These are phyloP conservation scores for Oryctes rhinoceros DNA, from an alignment of 1,140 invertebrate species.

Conservation along the genomic window DNA sequence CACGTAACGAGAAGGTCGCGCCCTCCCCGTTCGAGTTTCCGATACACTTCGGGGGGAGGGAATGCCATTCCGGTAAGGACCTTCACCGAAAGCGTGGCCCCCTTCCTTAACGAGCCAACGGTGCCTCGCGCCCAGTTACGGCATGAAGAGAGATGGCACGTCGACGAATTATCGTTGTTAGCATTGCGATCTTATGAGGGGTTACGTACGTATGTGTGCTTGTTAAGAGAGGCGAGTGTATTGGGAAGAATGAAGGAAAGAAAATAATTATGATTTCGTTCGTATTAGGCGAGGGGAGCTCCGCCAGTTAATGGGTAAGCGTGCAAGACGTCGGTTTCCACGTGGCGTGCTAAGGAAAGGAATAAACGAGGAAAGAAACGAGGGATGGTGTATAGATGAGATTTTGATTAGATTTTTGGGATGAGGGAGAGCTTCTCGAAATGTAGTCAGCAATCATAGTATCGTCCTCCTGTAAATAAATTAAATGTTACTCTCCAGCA, in stretches of 20 bases:
- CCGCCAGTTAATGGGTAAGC: neutral
- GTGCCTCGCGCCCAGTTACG: neutral
- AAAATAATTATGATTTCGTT: slow-evolving; percentile 23
- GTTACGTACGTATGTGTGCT: neutral
- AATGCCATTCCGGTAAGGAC: neutral
- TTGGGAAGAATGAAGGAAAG: neutral
- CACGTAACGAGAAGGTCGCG: slow-evolving; percentile 7
- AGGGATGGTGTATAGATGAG: neutral
- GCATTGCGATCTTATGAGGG: neutral
- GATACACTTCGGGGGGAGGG: slow-evolving; percentile 5
- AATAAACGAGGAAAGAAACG: neutral
- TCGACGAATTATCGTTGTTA: neutral
- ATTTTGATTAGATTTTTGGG: neutral
- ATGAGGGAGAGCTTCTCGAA: neutral
- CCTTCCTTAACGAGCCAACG: neutral
- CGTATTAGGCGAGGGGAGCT: neutral
- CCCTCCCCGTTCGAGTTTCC: neutral
- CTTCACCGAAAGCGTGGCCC: neutral
- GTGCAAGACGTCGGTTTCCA: neutral
- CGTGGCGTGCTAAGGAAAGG: neutral
- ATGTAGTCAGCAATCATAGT: too few relatives aligned
- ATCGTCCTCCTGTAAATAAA: too few relatives aligned
- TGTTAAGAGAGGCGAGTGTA: neutral
- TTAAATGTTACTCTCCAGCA: too few relatives aligned
- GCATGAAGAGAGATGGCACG: neutral